A percentile compares a stretch with the other conserved stretches of the same genome.
phyloP scores from a whole-genome alignment of 2,888 invertebrate genomes.

The Allacma fusca region DNA sequence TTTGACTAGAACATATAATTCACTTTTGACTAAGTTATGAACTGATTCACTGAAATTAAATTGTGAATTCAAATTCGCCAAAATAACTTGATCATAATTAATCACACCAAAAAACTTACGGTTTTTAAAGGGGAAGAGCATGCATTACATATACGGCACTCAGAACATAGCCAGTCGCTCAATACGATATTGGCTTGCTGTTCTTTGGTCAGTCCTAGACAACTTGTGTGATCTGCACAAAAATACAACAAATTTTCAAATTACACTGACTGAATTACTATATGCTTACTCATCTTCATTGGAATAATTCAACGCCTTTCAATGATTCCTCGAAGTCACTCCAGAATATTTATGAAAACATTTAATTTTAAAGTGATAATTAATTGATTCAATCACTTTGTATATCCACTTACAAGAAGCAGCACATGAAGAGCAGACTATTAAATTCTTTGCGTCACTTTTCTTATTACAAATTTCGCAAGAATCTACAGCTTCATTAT shows the following conservation, averaged over 20 bases:
- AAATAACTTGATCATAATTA: too few species aligned
- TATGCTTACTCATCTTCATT: too few species aligned
- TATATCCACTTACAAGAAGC: conserved; percentile 54
- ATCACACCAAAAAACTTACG: too few species aligned
- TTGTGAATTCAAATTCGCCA: too few species aligned
- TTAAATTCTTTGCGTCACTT: conserved; percentile 46
- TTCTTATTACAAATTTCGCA: conserved; percentile 45
- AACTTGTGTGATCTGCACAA: conserved; percentile 42
- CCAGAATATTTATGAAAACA: too few species aligned
- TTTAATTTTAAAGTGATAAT: too few species aligned
- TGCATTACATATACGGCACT: conserved; percentile 42
- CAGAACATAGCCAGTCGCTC: conserved; percentile 41
- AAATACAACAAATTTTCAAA: conserved; percentile 4
- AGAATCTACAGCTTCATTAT: conserved; percentile 19
- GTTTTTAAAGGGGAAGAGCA: conserved; percentile 41
- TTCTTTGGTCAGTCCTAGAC: conserved; percentile 37
- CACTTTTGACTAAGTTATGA: too few species aligned
- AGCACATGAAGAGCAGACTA: conserved; percentile 55
- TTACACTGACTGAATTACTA: too few species aligned
- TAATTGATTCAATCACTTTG: too few species aligned
- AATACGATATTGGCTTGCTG: not conserved
- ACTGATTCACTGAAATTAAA: not conserved
- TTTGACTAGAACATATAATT: conserved; percentile 11
- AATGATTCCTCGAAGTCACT: too few species aligned
- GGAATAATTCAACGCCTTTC: too few species aligned